These are phyloP conservation scores for Battus philenor DNA, from an alignment of 1,140 invertebrate genomes.

Conservation along the genomic window DNA sequence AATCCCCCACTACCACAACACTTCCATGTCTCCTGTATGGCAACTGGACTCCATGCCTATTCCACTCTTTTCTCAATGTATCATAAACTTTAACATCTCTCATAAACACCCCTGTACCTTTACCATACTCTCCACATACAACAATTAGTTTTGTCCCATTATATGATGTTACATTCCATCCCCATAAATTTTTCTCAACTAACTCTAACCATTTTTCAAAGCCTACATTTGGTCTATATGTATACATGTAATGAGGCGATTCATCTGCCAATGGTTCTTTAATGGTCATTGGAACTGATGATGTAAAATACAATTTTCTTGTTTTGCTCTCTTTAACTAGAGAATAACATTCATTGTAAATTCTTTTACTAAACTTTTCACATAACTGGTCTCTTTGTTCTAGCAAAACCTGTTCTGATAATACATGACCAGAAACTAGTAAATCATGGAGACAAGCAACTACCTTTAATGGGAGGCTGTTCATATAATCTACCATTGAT, in stretches of 20 bases:
- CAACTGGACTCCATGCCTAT: constrained; percentile 43
- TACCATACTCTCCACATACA: constrained; percentile 51
- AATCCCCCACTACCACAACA: constrained; percentile 41
- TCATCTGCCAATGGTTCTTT: constrained; percentile 36
- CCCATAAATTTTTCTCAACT: constrained; percentile 56
- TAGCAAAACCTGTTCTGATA: constrained; percentile 22
- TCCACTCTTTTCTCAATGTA: constrained; percentile 49
- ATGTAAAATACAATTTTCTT: constrained; percentile 36
- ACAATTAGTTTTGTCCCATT: constrained; percentile 46
- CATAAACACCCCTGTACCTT: constrained; percentile 51
- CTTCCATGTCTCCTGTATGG: constrained; percentile 50
- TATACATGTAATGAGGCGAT: constrained; percentile 45
- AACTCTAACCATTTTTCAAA: constrained; percentile 54
- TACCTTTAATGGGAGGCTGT: constrained; percentile 52
- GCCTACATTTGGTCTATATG: constrained; percentile 33
- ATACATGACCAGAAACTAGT: constrained; percentile 16
- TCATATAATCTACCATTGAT: constrained; percentile 30
- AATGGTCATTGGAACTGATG: constrained; percentile 38
- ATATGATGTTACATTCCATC: constrained; percentile 51
- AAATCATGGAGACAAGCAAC: constrained; percentile 41
- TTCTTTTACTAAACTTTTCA: constrained; percentile 49
- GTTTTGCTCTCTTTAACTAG: constrained; percentile 38
- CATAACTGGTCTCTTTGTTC: constrained; percentile 27
- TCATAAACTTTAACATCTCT: constrained; percentile 59
- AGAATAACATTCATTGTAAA: constrained; percentile 46